These are phyloP conservation scores for Trissolcus japonicus DNA, from an alignment of 2,888 invertebrate species.

Conservation along the genomic window DNA sequence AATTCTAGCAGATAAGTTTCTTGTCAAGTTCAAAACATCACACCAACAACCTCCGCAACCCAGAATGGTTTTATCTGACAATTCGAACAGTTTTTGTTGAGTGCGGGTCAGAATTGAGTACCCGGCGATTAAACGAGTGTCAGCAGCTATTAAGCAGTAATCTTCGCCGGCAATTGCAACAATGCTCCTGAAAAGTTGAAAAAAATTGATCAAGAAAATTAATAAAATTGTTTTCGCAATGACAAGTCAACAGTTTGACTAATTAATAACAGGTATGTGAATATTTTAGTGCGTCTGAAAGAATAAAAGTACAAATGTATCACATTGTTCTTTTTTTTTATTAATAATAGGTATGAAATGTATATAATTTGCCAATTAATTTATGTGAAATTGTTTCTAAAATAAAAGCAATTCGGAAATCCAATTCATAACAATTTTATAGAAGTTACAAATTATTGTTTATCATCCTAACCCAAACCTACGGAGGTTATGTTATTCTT, in stretches of 20 bases:
- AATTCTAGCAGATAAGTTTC: slow-evolving; percentile 89
- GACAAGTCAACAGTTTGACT: too few relatives aligned
- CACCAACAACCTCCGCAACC: slow-evolving; percentile 98
- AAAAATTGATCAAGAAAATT: too few relatives aligned
- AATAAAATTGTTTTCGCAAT: neutral
- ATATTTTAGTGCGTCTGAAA: too few relatives aligned
- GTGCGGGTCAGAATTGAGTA: slow-evolving; percentile 93
- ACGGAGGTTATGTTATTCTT: slow-evolving; percentile 62
- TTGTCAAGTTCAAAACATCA: slow-evolving; percentile 93
- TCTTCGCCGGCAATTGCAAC: slow-evolving; percentile 97
- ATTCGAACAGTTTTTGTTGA: slow-evolving; percentile 89
- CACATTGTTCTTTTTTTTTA: too few relatives aligned
- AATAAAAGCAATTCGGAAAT: neutral
- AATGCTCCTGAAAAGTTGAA: slow-evolving; percentile 84
- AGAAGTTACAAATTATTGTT: neutral
- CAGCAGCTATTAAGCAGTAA: slow-evolving; percentile 95
- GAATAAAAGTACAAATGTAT: too few relatives aligned
- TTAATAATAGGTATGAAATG: neutral
- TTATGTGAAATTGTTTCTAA: neutral
- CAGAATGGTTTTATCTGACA: slow-evolving; percentile 91
- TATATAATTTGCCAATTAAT: neutral
- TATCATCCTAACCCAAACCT: neutral
- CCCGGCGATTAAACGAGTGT: slow-evolving; percentile 94
- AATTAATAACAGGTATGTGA: too few relatives aligned
- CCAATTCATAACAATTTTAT: too few relatives aligned